Percentiles rank a stretch among this genome's conserved stretches.
phyloP scores from a whole-genome alignment of 2,113 vertebrate species.

The Amazona vittata region DNA sequence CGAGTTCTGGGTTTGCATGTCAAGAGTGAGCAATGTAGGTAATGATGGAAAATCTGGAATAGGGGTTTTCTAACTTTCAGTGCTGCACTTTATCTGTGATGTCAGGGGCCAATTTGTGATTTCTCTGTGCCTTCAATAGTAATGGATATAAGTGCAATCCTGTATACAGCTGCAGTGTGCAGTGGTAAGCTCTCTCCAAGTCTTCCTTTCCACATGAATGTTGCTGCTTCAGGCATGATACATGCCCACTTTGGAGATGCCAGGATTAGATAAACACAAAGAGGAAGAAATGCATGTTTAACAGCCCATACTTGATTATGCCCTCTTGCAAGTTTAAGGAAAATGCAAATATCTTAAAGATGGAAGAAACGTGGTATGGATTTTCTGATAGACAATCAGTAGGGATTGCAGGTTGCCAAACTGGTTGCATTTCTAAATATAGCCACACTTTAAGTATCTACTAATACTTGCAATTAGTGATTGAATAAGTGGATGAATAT shows the following conservation, averaged over 20 bases:
- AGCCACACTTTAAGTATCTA: not conserved
- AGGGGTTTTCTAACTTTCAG: not conserved
- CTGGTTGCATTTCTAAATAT: not conserved
- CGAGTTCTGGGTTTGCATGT: not conserved
- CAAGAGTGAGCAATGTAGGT: not conserved
- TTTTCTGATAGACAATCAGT: not conserved
- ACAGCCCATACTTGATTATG: not conserved
- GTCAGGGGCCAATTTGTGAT: not conserved
- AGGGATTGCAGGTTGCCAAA: not conserved
- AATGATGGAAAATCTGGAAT: not conserved
- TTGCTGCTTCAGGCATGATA: not conserved
- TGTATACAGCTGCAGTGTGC: not conserved
- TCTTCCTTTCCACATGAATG: not conserved
- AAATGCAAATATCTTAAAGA: not conserved
- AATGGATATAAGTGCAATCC: not conserved
- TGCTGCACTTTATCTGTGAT: not conserved
- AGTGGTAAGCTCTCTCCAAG: not conserved
- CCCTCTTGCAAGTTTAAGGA: not conserved
- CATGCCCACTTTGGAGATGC: not conserved
- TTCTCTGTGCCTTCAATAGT: slow-evolving; percentile 22
- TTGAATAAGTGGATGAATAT: not conserved
- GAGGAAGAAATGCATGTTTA: not conserved
- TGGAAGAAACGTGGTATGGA: not conserved
- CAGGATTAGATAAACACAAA: not conserved
- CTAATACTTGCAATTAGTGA: slow-evolving; percentile 9